Percentiles rank a stretch among this genome's conserved stretches.
Conservation (phyloP, 2,888 invertebrate genomes). For the Carabus problematicus region DNA sequence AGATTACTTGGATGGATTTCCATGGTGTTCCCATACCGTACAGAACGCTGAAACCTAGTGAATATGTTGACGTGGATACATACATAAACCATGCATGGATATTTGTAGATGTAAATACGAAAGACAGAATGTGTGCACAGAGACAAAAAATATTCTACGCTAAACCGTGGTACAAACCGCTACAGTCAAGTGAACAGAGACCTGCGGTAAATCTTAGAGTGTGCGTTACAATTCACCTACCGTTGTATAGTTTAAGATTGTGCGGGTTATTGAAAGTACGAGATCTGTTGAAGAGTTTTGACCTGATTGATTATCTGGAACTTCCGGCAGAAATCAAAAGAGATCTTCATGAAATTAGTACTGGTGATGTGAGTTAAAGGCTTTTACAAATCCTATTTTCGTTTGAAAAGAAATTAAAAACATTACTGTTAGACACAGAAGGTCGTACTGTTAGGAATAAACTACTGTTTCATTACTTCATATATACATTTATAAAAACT, state of each 20-base stretch:
- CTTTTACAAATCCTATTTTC: neutral
- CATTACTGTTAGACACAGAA: neutral
- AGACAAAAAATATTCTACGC: constrained; percentile 20
- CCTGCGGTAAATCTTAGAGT: constrained; percentile 46
- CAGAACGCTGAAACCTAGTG: constrained; percentile 63
- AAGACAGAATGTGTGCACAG: constrained; percentile 70
- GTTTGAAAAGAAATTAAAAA: neutral
- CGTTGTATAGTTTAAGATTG: constrained; percentile 62
- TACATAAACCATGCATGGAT: constrained; percentile 87
- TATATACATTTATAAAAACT: constrained; percentile 1
- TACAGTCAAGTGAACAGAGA: too few relatives aligned
- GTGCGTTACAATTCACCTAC: constrained; percentile 64
- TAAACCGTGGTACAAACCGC: neutral
- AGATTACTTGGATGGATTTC: constrained; percentile 82
- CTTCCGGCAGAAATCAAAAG: constrained; percentile 59
- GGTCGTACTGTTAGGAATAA: neutral
- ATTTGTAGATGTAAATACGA: constrained; percentile 74
- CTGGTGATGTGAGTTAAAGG: neutral
- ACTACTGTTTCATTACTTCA: too few relatives aligned
- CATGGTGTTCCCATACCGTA: constrained; percentile 69
- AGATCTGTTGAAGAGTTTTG: constrained; percentile 53
- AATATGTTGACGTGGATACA: constrained; percentile 72
- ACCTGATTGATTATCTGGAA: constrained; percentile 56
- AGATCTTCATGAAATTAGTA: constrained; percentile 54
- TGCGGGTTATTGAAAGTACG: constrained; percentile 61